Base-by-base conservation (phyloP, 2,797 vertebrate genomes). In the Adelosebastes latens region DNA sequence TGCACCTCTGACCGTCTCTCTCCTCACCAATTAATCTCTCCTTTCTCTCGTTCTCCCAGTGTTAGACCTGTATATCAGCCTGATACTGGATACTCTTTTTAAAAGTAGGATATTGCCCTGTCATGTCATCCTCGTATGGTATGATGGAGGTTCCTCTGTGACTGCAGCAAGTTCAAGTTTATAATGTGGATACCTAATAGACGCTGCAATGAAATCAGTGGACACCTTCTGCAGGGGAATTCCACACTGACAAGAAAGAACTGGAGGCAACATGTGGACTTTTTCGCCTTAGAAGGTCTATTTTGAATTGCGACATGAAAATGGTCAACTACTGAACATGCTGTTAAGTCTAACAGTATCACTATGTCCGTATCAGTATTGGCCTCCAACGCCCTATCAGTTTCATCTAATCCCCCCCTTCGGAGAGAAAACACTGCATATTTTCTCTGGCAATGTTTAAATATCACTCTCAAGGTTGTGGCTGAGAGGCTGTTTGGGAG, bases 11-110 rank as follows among this genome's bases (percentile, higher is more conserved):
- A 93, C 83, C 87, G 52, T 74, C 81, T 75, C 71, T 60, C 62
- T 76, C 78, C 76, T 88, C 90, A 88, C 59, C 94, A 94, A 82
- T 93, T 82, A 46, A 95, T 94, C 79, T 93, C 82, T 16, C 93
- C 92, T 62, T 93, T 92, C 67, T 88, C 75, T 79, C 63, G 39
- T 68, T 70, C 59, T 82, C 75, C 62, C 27, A 9, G 25, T 61
- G 59, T 72, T 42, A 76, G 76, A 81, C 72, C 78, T 31, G 27
- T 76, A 58, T 68, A 87, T 83, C 73, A 81, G 22, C 29, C 64
- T 66, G 58, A 72, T 75, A 68, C 8, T 60, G 53, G 31, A 2
- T 59, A 62, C 69, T 77, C 62, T 25, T 58, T 69, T 82, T 71
- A 72, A 46, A 83, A 78, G 52, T 56, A 10, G 24, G 25, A 79